Evolutionary conservation across 64 coral and sea anemone genomes (phyloP), one percentile per base, ranked within the genome.

Genomic region (Dendronephthya gigantea): DNA sequence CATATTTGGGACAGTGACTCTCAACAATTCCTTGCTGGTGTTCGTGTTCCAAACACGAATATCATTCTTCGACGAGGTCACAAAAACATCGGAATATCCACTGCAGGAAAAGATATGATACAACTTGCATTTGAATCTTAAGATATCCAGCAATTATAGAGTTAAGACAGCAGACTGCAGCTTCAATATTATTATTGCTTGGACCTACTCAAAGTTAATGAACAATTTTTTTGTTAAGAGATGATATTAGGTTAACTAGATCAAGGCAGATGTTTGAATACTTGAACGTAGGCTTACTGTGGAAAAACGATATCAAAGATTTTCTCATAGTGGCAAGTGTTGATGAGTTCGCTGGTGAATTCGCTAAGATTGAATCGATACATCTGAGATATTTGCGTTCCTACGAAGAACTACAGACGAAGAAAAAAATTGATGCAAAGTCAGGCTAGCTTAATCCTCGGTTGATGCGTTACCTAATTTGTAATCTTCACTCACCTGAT

Each of bases 381-480:
- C 82, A 98, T 90, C 9, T 98, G 90, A 19, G 92, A 98, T 13
- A 65, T 91, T 30, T 82, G 56, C 4, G 95, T 98, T 3, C 95
- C 95, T 52, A 98, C 90, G 87, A 93, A 98, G 50, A 98, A 98
- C 92, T 96, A 41, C 17, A 88, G n/a, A n/a, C n/a, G n/a, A n/a
- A n/a, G n/a, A n/a, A n/a, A n/a, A n/a, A n/a, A n/a, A n/a, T n/a
- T n/a, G n/a, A n/a, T n/a, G n/a, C n/a, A n/a, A n/a, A n/a, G n/a
- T n/a, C n/a, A n/a, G n/a, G n/a, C n/a, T n/a, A n/a, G n/a, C n/a
- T n/a, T n/a, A n/a, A n/a, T n/a, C n/a, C n/a, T n/a, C n/a, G n/a
- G n/a, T n/a, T n/a, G n/a, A n/a, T n/a, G n/a, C n/a, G n/a, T n/a
- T n/a, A n/a, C n/a, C n/a, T n/a, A n/a, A n/a, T n/a, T n/a, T n/a